phyloP scores from a whole-genome alignment of 2,113 vertebrate genomes.

The Cnemophilus loriae region DNA sequence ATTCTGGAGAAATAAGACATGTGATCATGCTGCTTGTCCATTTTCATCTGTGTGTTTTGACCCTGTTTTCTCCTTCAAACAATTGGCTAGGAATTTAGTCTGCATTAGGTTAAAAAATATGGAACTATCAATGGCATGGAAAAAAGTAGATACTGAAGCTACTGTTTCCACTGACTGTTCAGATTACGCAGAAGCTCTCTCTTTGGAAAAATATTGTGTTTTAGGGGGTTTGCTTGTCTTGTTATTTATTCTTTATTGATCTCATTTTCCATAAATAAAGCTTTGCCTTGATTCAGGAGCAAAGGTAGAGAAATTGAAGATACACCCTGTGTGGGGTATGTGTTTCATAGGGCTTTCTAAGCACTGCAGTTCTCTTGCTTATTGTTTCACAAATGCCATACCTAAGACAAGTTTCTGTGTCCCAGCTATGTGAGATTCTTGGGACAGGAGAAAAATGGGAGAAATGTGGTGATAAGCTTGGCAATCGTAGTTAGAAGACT shows the following conservation, averaged over 20 bases:
- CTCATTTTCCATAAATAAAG: background rate
- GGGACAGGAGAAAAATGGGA: background rate
- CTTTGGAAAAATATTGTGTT: background rate
- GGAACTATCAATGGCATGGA: background rate
- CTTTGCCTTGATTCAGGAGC: background rate
- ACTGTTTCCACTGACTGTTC: background rate
- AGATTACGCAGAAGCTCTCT: background rate
- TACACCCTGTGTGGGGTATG: fast-evolving
- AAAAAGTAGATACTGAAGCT: background rate
- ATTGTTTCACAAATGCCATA: background rate
- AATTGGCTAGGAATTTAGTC: background rate
- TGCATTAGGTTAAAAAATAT: background rate
- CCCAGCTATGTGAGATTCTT: background rate
- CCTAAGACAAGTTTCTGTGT: background rate
- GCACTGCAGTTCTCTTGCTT: background rate
- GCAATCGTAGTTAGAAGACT: background rate
- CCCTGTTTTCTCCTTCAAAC: background rate
- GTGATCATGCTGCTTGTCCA: background rate
- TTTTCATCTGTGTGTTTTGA: background rate
- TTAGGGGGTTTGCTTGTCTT: background rate
- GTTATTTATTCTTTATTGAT: background rate
- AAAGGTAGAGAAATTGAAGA: background rate
- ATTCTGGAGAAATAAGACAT: background rate
- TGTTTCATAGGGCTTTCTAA: background rate
- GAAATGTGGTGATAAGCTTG: background rate